Evolutionary conservation across 2,888 invertebrate genomes (phyloP).

Genomic region (Orthonychiurus folsomi): DNA sequence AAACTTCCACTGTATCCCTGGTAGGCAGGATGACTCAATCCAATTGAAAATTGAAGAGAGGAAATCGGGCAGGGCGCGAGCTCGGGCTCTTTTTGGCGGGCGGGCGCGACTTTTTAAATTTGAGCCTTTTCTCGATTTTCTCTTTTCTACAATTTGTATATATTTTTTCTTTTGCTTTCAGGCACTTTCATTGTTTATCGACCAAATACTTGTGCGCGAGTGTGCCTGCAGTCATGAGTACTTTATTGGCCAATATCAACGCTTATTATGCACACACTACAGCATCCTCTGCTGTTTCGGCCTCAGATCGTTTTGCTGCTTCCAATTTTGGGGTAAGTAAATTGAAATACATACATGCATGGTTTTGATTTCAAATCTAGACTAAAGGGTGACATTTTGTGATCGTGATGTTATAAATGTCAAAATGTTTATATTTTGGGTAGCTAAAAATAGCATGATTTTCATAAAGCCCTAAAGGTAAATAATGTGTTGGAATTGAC

Average conservation of each 20-base stretch:
- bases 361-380: background rate
- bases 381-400: background rate
- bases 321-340: conserved; percentile 98
- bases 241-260: conserved; percentile 96
- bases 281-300: conserved; percentile 93
- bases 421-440: too few species aligned
- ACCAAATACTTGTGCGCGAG: conserved; percentile 98
- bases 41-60: background rate
- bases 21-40: too few species aligned
- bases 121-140: too few species aligned
- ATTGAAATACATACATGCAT: too few species aligned
- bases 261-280: conserved; percentile 99
- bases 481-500: too few species aligned
- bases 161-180: conserved; percentile 46
- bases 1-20: background rate
- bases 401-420: too few species aligned
- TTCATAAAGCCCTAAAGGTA: too few species aligned
- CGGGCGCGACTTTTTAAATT: too few species aligned
- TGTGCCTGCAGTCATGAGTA: conserved; percentile 98
- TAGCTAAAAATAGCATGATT: too few species aligned
- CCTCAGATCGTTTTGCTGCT: conserved; percentile 96
- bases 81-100: too few species aligned
- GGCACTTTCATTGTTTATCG: conserved; percentile 98
- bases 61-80: background rate
- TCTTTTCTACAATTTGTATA: conserved; percentile 1